phyloP scores from a whole-genome alignment of 30 jellyfish, hydroid and myxozoan genomes.

The Aurelia coerulea region DNA sequence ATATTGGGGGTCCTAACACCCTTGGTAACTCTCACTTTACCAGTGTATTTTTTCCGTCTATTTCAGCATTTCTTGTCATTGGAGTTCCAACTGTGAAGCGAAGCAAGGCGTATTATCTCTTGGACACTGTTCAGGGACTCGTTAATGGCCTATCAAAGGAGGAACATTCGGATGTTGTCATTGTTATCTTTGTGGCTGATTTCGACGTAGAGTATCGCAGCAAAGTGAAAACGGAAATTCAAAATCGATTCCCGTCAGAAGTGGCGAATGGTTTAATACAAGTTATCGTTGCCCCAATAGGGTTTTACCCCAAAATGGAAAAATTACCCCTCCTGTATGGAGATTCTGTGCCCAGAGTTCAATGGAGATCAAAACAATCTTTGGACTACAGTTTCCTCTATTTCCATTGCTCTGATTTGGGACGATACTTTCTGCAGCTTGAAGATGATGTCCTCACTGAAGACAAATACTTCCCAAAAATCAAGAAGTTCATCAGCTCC shows the following conservation, averaged over 20 bases:
- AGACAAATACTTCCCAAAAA: slow-evolving; percentile 54
- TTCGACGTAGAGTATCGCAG: slow-evolving; percentile 44
- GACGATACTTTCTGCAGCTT: slow-evolving; percentile 85
- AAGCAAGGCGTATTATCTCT: slow-evolving; percentile 73
- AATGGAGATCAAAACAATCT: slow-evolving; percentile 95
- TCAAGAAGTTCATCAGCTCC: slow-evolving; percentile 62
- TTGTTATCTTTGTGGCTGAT: slow-evolving; percentile 83
- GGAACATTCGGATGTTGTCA: slow-evolving; percentile 65
- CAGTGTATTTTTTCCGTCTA: neutral
- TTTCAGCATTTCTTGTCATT: slow-evolving; percentile 75
- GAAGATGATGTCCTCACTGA: slow-evolving; percentile 96
- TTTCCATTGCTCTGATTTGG: slow-evolving; percentile 73
- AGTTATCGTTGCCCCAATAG: slow-evolving; percentile 59
- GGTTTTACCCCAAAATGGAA: slow-evolving; percentile 76
- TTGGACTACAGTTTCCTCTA: slow-evolving; percentile 89
- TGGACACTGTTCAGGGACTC: slow-evolving; percentile 70
- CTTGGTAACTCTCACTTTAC: neutral
- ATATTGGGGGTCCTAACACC: too few species aligned
- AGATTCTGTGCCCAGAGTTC: slow-evolving; percentile 77
- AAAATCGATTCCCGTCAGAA: slow-evolving; percentile 49
- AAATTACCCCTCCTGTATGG: slow-evolving; percentile 80
- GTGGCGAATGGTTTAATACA: slow-evolving; percentile 71
- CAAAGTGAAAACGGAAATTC: slow-evolving; percentile 44
- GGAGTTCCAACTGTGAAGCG: slow-evolving; percentile 91
- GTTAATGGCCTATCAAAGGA: slow-evolving; percentile 37